phyloP scores from a whole-genome alignment of 2,113 vertebrate genomes.

The Rostratula benghalensis region DNA sequence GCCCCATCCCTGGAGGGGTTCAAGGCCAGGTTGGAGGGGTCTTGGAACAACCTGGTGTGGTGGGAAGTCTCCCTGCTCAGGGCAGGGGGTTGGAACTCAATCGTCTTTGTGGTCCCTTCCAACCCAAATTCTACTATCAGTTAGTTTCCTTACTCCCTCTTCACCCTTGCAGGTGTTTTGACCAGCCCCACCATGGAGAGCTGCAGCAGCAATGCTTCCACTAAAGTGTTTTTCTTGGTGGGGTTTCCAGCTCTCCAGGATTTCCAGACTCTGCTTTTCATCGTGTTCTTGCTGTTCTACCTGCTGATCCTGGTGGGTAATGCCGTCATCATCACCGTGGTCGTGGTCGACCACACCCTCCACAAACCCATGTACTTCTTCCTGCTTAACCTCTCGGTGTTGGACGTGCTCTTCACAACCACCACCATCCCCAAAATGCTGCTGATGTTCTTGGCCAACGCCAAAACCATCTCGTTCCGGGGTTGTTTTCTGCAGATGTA shows the following conservation, averaged over 20 bases:
- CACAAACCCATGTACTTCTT: constrained; percentile 63
- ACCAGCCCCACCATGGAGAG: neutral
- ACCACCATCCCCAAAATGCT: constrained; percentile 49
- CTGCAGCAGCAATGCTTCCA: neutral
- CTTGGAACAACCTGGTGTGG: too few species aligned
- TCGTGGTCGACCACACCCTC: neutral
- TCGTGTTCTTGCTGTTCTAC: constrained; percentile 27
- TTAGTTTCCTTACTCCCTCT: neutral
- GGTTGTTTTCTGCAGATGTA: constrained; percentile 58
- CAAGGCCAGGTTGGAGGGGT: too few species aligned
- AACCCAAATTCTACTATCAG: too few species aligned
- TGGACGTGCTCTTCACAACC: constrained; percentile 30
- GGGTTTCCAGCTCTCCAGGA: constrained; percentile 32
- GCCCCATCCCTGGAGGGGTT: too few species aligned
- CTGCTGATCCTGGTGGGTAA: constrained; percentile 30
- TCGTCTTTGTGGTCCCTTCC: too few species aligned
- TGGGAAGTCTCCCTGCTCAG: too few species aligned
- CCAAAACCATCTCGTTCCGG: neutral
- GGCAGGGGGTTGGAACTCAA: too few species aligned
- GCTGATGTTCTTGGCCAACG: neutral
- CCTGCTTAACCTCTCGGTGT: constrained; percentile 27
- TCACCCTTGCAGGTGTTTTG: neutral
- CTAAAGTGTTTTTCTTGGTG: neutral
- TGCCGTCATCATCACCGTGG: neutral
- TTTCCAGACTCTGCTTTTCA: neutral